These are phyloP conservation scores for Caerostris extrusa DNA, from an alignment of 1,140 invertebrate genomes.

Conservation along the genomic window DNA sequence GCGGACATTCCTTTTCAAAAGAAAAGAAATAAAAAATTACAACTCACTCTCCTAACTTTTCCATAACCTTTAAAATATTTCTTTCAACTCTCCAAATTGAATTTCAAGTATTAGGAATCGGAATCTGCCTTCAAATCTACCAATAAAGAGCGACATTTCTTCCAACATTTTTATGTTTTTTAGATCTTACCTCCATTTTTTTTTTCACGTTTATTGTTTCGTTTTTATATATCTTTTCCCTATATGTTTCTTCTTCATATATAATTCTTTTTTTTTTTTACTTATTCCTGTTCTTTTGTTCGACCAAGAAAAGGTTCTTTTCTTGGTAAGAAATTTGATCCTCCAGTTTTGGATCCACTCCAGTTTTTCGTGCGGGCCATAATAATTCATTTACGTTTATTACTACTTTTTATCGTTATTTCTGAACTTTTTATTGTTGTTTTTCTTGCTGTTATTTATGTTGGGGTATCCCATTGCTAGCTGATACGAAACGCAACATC, in stretches of 20 bases:
- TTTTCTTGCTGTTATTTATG: slow-evolving; percentile 25
- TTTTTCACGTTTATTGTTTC: not conserved
- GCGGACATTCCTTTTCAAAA: too few species aligned
- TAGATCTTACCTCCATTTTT: too few species aligned
- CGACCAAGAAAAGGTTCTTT: not conserved
- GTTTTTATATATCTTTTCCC: too few species aligned
- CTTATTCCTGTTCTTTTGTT: not conserved
- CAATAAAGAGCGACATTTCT: not conserved
- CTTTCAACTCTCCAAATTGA: not conserved
- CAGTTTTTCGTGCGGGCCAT: not conserved
- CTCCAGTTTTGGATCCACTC: not conserved
- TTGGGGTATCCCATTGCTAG: not conserved
- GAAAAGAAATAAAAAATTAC: too few species aligned
- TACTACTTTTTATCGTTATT: not conserved
- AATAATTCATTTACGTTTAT: not conserved
- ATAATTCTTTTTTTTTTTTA: not conserved
- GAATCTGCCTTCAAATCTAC: not conserved
- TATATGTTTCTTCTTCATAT: not conserved
- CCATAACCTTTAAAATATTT: not conserved
- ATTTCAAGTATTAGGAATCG: not conserved
- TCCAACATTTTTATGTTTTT: not conserved
- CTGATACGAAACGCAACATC: not conserved
- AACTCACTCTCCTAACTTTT: not conserved
- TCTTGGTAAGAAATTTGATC: not conserved
- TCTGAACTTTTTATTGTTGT: not conserved